Base-by-base conservation (phyloP, 2,888 invertebrate species). In the Aphrophora alni region DNA sequence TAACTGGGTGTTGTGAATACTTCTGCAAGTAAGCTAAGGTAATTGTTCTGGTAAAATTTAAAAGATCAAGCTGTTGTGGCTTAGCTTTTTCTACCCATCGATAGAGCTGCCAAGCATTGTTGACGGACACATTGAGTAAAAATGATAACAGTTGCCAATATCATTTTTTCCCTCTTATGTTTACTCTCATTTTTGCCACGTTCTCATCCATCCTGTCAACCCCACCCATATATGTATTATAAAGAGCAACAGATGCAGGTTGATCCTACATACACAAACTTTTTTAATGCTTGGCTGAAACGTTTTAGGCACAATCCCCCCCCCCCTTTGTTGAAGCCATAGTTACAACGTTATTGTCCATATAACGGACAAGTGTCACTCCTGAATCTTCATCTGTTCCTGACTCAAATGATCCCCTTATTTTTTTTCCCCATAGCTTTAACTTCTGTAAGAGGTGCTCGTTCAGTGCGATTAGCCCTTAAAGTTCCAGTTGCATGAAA, bases 211-310 rank as follows among this genome's bases (percentile, higher is more conserved):
- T 68, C n/a, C 68, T 59, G 69, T 76, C 76, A 25, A 76, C 69
- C n/a, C 76, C 76, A 21, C 76, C 76, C 69, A 68, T 76, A 59
- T 76, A 76, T 24, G 26, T 68, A 68, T 76, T 76, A 27, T 76
- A 76, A 10, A 21, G n/a, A 12, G 14, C 17, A 17, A 21, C n/a
- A 26, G 21, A 26, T 69, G 10, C 12, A 21, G 7, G 10, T 69
- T 24, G 10, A 12, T 21, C n/a, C 26, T 21, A 10, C 44, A 44
- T 44, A 17, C 14, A 14, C 17, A 10, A 44, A 17, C 69, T 69
- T 14, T 69, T 69, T 68, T 68, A 21, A n/a, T 21, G 68, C n/a
- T 68, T 68, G 68, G 68, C n/a, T 68, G 24, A 68, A 7, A n/a
- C n/a, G n/a, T n/a, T n/a, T 5, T 33, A 33, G 33, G 33, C 33